These are phyloP conservation scores for Pagetopsis macropterus DNA, from an alignment of 2,797 vertebrate species.

Conservation along the genomic window DNA sequence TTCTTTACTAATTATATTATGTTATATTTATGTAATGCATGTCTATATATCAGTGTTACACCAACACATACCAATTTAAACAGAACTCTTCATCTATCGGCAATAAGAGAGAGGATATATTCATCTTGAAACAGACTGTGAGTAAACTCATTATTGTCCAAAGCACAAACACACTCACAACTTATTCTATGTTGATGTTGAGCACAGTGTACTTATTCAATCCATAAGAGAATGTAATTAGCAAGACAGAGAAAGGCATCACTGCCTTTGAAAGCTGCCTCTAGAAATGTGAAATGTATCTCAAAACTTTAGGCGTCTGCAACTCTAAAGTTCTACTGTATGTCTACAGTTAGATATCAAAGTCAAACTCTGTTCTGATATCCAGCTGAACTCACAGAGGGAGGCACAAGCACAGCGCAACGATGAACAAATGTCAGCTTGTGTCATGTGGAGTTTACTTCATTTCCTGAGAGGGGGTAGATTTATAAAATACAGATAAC, in stretches of 20 bases:
- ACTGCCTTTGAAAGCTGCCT: neutral
- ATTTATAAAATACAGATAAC: neutral
- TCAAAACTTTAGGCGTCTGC: neutral
- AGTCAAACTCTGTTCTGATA: conserved; percentile 24
- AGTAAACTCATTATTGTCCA: no score
- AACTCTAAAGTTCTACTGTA: neutral
- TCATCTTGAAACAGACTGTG: no score
- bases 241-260: neutral
- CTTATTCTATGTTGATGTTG: no score
- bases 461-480: neutral
- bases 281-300: neutral
- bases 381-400: conserved; percentile 31
- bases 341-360: conserved; percentile 17
- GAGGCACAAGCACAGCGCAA: conserved; percentile 6
- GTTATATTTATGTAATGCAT: no score
- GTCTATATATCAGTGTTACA: no score
- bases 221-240: no score
- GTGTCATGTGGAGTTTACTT: conserved; percentile 16
- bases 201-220: no score
- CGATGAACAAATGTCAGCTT: conserved; percentile 9
- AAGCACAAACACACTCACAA: no score
- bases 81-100: no score
- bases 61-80: no score
- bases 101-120: no score
- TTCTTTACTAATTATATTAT: no score